Evolutionary conservation across 2,797 vertebrate species (phyloP), one percentile per base, ranked within the genome.

Genomic region (Pseudochromis fuscus): DNA sequence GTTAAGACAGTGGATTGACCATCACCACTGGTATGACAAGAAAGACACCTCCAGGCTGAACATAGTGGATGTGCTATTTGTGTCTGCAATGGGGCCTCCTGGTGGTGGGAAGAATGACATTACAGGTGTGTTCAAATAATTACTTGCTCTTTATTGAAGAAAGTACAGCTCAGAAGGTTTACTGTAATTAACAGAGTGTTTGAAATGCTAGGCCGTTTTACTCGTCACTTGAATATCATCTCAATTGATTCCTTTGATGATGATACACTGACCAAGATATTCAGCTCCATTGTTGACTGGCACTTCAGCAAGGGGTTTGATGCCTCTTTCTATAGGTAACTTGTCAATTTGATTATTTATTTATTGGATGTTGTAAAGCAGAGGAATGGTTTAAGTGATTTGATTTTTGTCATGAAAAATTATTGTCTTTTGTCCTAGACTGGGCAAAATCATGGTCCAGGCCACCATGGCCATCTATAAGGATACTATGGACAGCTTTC

Each of bases 21-120:
- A 99, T 0, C 91, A 88, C 49, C 95, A 97, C 87, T 99, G 97
- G 97, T 99, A 98, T 9, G 96, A 98, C 88, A 96, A 91, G 88
- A 98, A 96, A 64, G 96, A 98, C 87, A 94, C 94, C 1, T 95
- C 93, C 37, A 94, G 76, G 45, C 80, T 96, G 30, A 93, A 90
- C 25, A 95, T 99, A 7, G 60, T 88, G 4, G 96, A 99, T 48
- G 69, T 96, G 27, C 87, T 96, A 63, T 93, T 97, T 46, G 77
- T 97, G 77, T 93, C 96, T 8, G 97, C 97, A 19, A 98, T 98
- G 97, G 96, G 95, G 0, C 96, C 96, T n/a, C 96, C 97, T 46
- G 97, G 97, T 71, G 96, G 96, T 72, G 96, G 96, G 70, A 96
- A 95, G 72, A 98, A 95, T 83, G 94, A 97, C 80, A 96, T 99